Evolutionary conservation across 2,888 invertebrate species (phyloP).

Genomic region (Pseudococcus viburni): DNA sequence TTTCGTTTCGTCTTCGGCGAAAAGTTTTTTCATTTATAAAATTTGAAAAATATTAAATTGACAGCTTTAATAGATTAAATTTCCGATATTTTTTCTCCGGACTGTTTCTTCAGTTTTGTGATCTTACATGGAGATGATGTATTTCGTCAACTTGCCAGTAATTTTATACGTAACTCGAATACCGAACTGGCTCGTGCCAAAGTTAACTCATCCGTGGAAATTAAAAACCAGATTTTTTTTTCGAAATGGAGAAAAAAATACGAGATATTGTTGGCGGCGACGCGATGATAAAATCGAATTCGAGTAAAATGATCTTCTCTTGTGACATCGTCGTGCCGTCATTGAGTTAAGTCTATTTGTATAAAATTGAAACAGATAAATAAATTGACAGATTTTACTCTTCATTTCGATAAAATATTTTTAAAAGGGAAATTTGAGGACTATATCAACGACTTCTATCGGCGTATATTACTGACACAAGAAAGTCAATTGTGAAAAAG

Average conservation of each 20-base stretch:
- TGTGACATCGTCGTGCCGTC: not conserved
- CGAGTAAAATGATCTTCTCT: too few relatives aligned
- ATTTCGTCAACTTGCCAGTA: not conserved
- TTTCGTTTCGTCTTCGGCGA: not conserved
- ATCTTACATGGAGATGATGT: not conserved
- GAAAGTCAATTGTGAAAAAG: not conserved
- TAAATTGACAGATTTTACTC: not conserved
- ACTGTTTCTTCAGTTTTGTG: not conserved
- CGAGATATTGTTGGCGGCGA: not conserved
- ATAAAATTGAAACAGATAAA: not conserved
- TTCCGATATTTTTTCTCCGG: not conserved
- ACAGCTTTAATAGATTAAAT: slow-evolving; percentile 38
- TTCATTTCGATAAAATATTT: not conserved
- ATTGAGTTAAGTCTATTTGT: not conserved
- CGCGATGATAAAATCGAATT: not conserved
- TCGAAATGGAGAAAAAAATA: slow-evolving; percentile 1
- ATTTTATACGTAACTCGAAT: slow-evolving; percentile 13
- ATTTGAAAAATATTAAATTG: slow-evolving; percentile 4
- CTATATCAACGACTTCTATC: not conserved
- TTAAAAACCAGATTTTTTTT: not conserved
- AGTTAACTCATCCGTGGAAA: not conserved
- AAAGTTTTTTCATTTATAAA: slow-evolving; percentile 26
- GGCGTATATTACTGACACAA: not conserved
- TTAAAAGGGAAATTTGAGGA: not conserved
- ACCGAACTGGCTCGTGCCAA: not conserved